phyloP scores from a whole-genome alignment of 2,888 invertebrate species.

The Drosophila imparisetae region DNA sequence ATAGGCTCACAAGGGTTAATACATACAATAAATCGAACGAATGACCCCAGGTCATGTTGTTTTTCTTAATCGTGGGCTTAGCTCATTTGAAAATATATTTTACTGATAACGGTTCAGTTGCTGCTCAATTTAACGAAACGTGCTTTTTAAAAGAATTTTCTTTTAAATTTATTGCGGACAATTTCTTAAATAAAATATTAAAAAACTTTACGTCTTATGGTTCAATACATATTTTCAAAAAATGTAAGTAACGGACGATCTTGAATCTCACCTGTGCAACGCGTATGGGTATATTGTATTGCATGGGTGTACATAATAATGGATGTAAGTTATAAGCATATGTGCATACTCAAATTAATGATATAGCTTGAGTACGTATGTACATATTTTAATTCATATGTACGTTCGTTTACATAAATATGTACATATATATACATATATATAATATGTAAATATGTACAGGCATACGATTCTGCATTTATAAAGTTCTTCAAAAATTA shows the following conservation, averaged over 20 bases:
- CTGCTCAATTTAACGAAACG: slow-evolving; percentile 30
- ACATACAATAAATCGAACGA: slow-evolving; percentile 1
- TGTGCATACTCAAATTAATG: background rate
- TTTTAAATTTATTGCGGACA: background rate
- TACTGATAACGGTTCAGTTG: slow-evolving; percentile 43
- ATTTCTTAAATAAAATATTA: background rate
- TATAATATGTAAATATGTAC: background rate
- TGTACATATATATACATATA: too few relatives aligned
- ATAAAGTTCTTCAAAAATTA: background rate
- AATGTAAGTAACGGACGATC: slow-evolving; percentile 9
- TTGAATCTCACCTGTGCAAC: background rate
- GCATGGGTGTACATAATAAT: background rate
- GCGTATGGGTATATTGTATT: background rate
- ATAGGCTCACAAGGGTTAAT: slow-evolving; percentile 28
- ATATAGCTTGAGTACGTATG: background rate
- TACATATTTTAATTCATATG: background rate
- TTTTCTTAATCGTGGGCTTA: slow-evolving; percentile 43
- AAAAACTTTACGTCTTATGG: background rate
- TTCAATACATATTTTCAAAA: slow-evolving; percentile 5
- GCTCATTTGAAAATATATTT: slow-evolving; percentile 22
- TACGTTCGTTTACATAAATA: background rate
- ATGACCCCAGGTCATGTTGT: slow-evolving; percentile 40
- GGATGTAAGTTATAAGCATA: background rate
- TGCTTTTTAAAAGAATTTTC: slow-evolving; percentile 5
- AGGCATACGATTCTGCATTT: background rate